Conservation (phyloP, 2,888 invertebrate genomes). For the Clepsis dumicolana region DNA sequence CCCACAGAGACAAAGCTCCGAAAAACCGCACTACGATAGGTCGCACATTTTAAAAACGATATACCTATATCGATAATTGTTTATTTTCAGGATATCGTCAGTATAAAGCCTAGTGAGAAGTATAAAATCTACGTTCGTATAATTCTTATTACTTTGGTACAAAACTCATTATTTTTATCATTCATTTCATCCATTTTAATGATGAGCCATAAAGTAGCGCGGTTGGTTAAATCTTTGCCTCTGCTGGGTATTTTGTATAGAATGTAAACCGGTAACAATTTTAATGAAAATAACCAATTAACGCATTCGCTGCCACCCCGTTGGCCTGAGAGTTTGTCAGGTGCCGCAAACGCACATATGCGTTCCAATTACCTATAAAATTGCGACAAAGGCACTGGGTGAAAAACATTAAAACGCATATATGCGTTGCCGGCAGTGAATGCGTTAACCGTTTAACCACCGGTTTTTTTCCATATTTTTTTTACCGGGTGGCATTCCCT, state of each 20-base stretch:
- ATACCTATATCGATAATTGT: not conserved
- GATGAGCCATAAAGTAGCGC: not conserved
- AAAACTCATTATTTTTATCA: not conserved
- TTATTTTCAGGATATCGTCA: not conserved
- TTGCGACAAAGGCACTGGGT: too few relatives aligned
- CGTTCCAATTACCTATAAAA: too few relatives aligned
- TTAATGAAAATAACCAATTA: not conserved
- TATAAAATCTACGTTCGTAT: not conserved
- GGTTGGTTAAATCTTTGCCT: not conserved
- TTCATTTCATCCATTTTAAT: not conserved
- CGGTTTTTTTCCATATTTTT: not conserved
- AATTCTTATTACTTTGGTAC: not conserved
- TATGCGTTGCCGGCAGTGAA: too few relatives aligned
- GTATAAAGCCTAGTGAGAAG: not conserved
- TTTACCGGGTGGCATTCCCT: not conserved
- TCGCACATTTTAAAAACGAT: not conserved
- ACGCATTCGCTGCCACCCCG: too few relatives aligned
- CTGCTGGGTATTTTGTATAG: not conserved
- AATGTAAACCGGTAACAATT: not conserved
- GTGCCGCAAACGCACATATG: too few relatives aligned
- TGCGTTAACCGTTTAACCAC: not conserved
- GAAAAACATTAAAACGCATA: too few relatives aligned
- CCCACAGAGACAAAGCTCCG: not conserved
- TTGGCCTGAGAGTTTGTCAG: too few relatives aligned
- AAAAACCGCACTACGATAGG: not conserved